phyloP scores from a whole-genome alignment of 2,113 vertebrate species.

The Falco punctatus region DNA sequence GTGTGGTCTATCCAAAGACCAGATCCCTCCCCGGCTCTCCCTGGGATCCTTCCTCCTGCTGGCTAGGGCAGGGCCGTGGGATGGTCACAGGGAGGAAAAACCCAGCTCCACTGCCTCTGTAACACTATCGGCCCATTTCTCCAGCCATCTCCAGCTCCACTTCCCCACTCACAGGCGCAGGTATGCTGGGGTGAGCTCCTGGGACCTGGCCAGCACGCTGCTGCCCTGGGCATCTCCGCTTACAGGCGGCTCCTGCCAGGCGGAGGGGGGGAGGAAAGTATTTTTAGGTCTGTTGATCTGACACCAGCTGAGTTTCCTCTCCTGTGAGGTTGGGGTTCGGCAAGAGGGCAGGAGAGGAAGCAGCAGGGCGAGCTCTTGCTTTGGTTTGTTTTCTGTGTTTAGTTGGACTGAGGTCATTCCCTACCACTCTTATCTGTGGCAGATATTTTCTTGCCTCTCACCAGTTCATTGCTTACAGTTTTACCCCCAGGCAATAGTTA shows the following conservation, averaged over 20 bases:
- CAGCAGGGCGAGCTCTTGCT: background rate
- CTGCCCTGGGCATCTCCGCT: background rate
- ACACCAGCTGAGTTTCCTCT: background rate
- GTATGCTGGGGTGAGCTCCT: background rate
- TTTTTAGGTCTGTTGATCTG: constrained; percentile 58
- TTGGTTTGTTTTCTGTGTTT: background rate
- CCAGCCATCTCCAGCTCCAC: background rate
- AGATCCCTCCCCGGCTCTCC: background rate
- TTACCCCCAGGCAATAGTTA: background rate
- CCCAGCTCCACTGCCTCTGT: background rate
- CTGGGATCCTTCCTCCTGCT: background rate
- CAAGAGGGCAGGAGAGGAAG: background rate
- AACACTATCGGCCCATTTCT: background rate
- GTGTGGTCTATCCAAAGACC: constrained; percentile 25
- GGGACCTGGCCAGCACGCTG: background rate
- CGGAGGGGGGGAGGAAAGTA: background rate
- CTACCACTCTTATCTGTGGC: background rate
- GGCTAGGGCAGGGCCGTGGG: background rate
- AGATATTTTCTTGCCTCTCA: constrained; percentile 8
- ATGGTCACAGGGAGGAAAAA: background rate
- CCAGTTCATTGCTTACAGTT: background rate
- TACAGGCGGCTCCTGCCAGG: background rate
- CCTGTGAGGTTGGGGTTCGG: background rate
- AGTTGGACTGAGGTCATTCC: background rate
- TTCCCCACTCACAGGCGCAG: accelerated